Conservation (phyloP, 2,797 vertebrate genomes). For the Crax fasciolata region DNA sequence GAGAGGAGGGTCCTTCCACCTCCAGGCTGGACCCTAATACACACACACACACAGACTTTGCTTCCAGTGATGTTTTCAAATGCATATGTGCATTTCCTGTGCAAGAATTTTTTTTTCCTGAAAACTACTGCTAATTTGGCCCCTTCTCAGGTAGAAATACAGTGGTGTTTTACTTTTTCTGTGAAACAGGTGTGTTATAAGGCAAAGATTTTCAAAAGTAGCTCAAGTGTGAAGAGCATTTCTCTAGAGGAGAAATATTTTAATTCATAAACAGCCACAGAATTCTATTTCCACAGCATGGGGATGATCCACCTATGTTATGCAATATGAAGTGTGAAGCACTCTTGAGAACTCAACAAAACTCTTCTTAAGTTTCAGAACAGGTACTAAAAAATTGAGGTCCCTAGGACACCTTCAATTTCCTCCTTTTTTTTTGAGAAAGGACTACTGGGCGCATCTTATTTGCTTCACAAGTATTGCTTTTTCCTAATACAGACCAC, state of each 20-base stretch:
- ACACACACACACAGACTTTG: neutral
- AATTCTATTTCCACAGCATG: neutral
- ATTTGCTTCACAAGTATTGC: neutral
- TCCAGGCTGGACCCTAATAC: neutral
- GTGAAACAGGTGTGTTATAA: neutral
- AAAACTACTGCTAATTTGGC: neutral
- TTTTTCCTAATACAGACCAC: neutral
- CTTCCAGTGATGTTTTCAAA: neutral
- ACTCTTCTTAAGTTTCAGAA: neutral
- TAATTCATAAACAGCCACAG: neutral
- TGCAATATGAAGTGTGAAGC: neutral
- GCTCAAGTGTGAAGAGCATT: neutral
- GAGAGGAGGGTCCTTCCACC: neutral
- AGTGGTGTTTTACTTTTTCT: neutral
- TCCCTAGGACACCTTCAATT: neutral
- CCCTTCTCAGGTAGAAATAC: neutral
- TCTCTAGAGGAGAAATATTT: neutral
- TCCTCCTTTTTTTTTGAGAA: neutral
- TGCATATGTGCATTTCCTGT: rapidly evolving
- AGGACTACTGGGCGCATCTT: neutral
- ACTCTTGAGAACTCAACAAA: neutral
- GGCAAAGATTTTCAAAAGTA: neutral
- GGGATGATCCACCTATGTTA: neutral
- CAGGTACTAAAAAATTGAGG: neutral
- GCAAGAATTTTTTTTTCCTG: neutral